Evolutionary conservation across 2,113 vertebrate genomes (phyloP).

Genomic region (Alligator sinensis): DNA sequence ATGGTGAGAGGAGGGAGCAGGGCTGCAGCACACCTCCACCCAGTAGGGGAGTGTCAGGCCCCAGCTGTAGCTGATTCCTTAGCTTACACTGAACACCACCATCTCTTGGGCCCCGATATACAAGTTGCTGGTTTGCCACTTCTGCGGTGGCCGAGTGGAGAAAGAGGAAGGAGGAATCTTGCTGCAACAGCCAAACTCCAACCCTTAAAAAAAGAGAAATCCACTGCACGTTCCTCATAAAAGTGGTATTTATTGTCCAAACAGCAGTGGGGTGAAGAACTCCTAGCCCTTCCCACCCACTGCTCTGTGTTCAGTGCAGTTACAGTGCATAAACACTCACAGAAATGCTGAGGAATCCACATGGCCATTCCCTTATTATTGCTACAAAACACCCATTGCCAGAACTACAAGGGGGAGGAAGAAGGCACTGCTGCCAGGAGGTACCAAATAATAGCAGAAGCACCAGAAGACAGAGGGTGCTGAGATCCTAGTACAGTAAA

Average conservation of each 20-base stretch:
- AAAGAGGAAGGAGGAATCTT: not conserved
- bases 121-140: not conserved
- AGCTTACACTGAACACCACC: not conserved
- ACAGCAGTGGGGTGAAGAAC: rapidly evolving
- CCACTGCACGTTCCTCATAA: not conserved
- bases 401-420: not conserved
- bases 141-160: not conserved
- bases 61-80: no score
- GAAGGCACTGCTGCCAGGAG: not conserved
- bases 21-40: not conserved
- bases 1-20: not conserved
- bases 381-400: not conserved
- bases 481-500: not conserved
- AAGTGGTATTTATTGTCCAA: constrained; percentile 53
- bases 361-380: not conserved
- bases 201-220: not conserved
- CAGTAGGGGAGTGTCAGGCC: no score
- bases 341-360: not conserved
- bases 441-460: not conserved
- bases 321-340: not conserved
- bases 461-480: not conserved
- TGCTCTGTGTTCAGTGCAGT: not conserved
- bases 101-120: no score
- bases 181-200: not conserved
- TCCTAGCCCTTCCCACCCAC: rapidly evolving